Conservation (phyloP, 1,140 invertebrate species). For the Amphibalanus amphitrite region DNA sequence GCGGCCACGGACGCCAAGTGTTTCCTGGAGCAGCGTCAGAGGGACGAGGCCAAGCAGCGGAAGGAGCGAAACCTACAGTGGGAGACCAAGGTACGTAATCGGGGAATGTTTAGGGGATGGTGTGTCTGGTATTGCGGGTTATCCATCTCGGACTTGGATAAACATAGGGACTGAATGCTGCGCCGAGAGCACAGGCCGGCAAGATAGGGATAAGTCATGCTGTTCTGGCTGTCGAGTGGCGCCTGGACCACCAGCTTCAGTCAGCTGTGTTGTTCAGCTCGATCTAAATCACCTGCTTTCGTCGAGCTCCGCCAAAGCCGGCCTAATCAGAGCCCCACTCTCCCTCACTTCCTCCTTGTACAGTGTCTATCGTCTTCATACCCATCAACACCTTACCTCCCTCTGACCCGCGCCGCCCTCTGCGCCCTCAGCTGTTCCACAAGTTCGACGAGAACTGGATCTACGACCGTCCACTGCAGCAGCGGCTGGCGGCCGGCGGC, state of each 20-base stretch:
- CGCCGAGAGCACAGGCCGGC: no score
- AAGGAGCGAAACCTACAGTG: constrained; percentile 33
- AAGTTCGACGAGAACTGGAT: constrained; percentile 40
- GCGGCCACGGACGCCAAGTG: constrained; percentile 81
- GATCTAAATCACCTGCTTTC: background rate
- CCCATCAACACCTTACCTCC: background rate
- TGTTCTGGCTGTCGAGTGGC: no score
- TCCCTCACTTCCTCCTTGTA: background rate
- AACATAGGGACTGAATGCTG: no score
- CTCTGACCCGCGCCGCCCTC: background rate
- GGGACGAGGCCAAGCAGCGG: constrained; percentile 68
- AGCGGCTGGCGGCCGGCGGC: constrained; percentile 2
- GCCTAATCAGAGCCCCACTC: background rate
- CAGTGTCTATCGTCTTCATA: background rate
- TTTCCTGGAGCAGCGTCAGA: constrained; percentile 81
- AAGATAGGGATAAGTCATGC: no score
- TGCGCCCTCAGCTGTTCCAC: constrained; percentile 27
- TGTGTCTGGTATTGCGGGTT: no score
- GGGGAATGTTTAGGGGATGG: no score
- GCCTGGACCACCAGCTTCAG: no score
- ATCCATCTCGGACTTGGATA: no score
- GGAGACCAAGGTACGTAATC: constrained; percentile 30
- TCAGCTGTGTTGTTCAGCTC: background rate
- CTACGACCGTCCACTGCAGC: constrained; percentile 30
- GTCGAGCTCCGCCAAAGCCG: no score